phyloP scores from a whole-genome alignment of 2,888 invertebrate species.

The Eumerus sabulonum region DNA sequence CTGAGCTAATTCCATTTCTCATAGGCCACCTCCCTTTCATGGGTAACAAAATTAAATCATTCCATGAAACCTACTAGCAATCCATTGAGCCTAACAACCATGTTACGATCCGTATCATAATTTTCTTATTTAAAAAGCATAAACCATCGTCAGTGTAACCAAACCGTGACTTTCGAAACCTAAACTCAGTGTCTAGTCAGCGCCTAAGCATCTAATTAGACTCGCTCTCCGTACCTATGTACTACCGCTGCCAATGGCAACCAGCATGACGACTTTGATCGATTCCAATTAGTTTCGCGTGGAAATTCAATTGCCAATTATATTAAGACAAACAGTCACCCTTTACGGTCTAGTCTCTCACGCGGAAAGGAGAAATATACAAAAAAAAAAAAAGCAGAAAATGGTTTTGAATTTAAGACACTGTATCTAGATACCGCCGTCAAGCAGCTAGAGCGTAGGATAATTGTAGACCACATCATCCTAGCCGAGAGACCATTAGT shows the following conservation, averaged over 20 bases:
- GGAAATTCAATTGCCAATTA: slow-evolving; percentile 67
- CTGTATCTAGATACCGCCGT: slow-evolving; percentile 26
- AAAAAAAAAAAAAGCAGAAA: slow-evolving; percentile 2
- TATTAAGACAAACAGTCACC: slow-evolving; percentile 69
- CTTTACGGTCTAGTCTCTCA: slow-evolving; percentile 44
- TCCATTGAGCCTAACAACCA: slow-evolving; percentile 32
- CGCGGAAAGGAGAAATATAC: too few species aligned
- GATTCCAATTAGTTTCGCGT: slow-evolving; percentile 67
- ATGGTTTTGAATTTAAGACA: slow-evolving; percentile 31
- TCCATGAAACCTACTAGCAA: slow-evolving; percentile 20
- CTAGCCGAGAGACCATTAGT: slow-evolving; percentile 63
- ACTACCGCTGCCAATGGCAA: slow-evolving; percentile 30
- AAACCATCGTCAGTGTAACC: slow-evolving; percentile 55
- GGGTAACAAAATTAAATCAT: slow-evolving; percentile 1
- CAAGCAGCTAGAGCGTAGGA: slow-evolving; percentile 11
- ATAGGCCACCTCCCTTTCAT: too few species aligned
- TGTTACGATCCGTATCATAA: slow-evolving; percentile 55
- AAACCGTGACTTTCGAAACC: slow-evolving; percentile 38
- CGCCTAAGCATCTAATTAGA: slow-evolving; percentile 60
- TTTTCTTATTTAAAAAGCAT: slow-evolving; percentile 56
- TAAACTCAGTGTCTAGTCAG: slow-evolving; percentile 15
- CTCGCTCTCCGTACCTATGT: slow-evolving; percentile 28
- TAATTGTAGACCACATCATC: slow-evolving; percentile 62
- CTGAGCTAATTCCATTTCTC: too few species aligned
- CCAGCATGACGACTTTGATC: slow-evolving; percentile 45